Percentiles rank a stretch among this genome's conserved stretches.
Evolutionary conservation across 2,888 invertebrate species (phyloP).

Genomic region (Stenodema calcarata): DNA sequence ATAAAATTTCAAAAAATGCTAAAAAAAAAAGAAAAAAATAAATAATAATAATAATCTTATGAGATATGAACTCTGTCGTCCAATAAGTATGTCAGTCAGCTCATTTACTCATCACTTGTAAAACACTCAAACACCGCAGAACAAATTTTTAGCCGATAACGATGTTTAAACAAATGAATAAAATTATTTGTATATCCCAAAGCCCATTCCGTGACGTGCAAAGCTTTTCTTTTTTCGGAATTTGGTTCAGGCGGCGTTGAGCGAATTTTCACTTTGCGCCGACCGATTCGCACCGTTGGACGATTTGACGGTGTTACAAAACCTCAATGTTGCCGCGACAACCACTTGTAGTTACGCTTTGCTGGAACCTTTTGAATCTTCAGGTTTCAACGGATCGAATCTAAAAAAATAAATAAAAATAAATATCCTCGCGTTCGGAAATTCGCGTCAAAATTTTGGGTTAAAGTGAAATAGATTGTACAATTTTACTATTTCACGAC

Average conservation of each 20-base stretch:
- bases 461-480: too few relatives aligned
- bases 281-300: too few relatives aligned
- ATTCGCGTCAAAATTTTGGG: not conserved
- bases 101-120: slow-evolving; percentile 51
- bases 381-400: not conserved
- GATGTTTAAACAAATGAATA: slow-evolving; percentile 27
- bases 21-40: too few relatives aligned
- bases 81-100: slow-evolving; percentile 50
- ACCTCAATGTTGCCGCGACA: too few relatives aligned
- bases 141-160: slow-evolving; percentile 49
- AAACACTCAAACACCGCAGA: slow-evolving; percentile 55
- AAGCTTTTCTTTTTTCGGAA: slow-evolving; percentile 6
- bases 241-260: not conserved
- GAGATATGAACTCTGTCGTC: slow-evolving; percentile 48
- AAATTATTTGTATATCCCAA: slow-evolving; percentile 33
- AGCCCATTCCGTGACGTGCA: slow-evolving; percentile 39
- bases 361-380: too few relatives aligned
- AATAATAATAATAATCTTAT: slow-evolving; percentile 28
- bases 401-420: not conserved
- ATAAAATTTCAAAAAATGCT: slow-evolving; percentile 33
- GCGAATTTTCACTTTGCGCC: not conserved
- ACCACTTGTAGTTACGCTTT: too few relatives aligned
- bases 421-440: not conserved
- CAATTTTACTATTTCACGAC: not conserved
- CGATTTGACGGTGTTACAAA: not conserved